These are phyloP conservation scores for Pelochelys cantorii DNA, from an alignment of 2,797 vertebrate genomes.

Conservation along the genomic window DNA sequence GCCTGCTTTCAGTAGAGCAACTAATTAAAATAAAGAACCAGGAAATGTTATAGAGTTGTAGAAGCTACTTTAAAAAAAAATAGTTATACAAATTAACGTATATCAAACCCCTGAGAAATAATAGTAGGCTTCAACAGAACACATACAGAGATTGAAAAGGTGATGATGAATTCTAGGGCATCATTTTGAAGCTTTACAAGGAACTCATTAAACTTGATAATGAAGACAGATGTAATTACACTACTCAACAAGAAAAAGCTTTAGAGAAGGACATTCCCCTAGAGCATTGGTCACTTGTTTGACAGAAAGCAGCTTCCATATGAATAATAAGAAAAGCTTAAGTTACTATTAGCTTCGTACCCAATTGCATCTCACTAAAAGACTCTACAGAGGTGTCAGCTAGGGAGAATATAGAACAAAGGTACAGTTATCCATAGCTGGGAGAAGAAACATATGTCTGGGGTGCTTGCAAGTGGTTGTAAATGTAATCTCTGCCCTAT, in stretches of 20 bases:
- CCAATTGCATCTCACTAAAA: not conserved
- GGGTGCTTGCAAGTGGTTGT: not conserved
- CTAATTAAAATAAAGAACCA: not conserved
- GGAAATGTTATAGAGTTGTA: not conserved
- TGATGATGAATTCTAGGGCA: not conserved
- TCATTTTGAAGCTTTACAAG: accelerated
- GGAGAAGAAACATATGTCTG: not conserved
- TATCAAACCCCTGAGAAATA: not conserved
- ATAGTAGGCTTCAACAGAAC: not conserved
- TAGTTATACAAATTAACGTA: not conserved
- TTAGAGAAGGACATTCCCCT: not conserved
- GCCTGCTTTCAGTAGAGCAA: not conserved
- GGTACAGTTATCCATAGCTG: not conserved
- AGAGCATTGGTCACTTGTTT: not conserved
- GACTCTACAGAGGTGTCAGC: not conserved
- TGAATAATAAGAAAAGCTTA: not conserved
- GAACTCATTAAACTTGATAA: not conserved
- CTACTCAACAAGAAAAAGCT: not conserved
- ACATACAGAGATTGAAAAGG: not conserved
- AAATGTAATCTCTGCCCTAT: not conserved
- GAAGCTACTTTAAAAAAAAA: not conserved
- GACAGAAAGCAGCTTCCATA: not conserved
- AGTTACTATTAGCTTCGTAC: accelerated
- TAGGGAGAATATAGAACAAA: not conserved
- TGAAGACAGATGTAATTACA: not conserved